These are phyloP conservation scores for Aplochiton taeniatus DNA, from an alignment of 2,797 vertebrate species.

Conservation along the genomic window DNA sequence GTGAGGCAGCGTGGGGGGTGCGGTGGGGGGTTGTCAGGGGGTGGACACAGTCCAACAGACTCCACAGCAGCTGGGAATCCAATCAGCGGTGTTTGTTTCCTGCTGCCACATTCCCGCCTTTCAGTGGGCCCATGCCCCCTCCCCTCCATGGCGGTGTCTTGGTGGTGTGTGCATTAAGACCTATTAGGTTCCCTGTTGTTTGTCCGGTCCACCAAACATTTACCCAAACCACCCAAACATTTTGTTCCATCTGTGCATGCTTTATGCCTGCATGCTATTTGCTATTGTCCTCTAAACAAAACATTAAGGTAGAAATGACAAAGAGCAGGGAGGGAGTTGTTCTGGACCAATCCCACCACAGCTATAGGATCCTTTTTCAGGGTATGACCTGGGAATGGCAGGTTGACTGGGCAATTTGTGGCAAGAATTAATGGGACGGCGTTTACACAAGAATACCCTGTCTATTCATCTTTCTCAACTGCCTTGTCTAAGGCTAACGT, in stretches of 20 bases:
- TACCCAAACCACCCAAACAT: slow-evolving; percentile 17
- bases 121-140: slow-evolving; percentile 44
- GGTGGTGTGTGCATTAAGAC: background rate
- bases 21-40: slow-evolving; percentile 36
- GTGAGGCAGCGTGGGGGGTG: background rate
- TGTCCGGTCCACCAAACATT: slow-evolving; percentile 16
- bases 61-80: slow-evolving; percentile 75
- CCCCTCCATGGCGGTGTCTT: slow-evolving; percentile 22
- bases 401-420: too few relatives aligned
- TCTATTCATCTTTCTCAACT: too few relatives aligned
- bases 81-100: slow-evolving; percentile 67
- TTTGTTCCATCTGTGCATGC: background rate
- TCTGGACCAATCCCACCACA: too few relatives aligned
- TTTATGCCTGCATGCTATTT: too few relatives aligned
- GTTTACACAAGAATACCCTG: too few relatives aligned
- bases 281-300: too few relatives aligned
- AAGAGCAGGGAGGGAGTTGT: too few relatives aligned
- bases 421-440: too few relatives aligned
- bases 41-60: slow-evolving; percentile 58
- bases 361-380: too few relatives aligned
- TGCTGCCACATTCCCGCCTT: slow-evolving; percentile 60
- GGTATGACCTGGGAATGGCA: too few relatives aligned
- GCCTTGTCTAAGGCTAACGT: background rate
- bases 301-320: too few relatives aligned
- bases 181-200: background rate